These are phyloP conservation scores for Bombus sylvicola DNA, from an alignment of 1,140 invertebrate genomes.

Conservation along the genomic window DNA sequence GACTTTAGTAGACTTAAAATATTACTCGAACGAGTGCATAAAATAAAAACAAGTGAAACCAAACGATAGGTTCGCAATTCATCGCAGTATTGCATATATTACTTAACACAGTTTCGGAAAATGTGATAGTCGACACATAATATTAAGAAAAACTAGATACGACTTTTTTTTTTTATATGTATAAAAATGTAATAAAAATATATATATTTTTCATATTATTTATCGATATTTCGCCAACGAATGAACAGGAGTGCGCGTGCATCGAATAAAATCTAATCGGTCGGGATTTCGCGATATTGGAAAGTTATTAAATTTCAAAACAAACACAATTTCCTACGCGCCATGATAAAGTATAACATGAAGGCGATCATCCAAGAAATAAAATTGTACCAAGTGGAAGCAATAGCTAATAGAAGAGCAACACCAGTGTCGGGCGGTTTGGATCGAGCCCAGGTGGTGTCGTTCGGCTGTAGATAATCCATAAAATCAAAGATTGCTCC, in stretches of 20 bases:
- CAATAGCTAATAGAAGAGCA: constrained; percentile 84
- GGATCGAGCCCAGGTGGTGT: constrained; percentile 83
- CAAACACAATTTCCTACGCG: constrained; percentile 75
- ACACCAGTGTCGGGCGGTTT: constrained; percentile 86
- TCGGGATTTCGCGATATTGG: background rate
- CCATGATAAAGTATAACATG: constrained; percentile 83
- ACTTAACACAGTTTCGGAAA: too few relatives aligned
- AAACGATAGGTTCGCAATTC: background rate
- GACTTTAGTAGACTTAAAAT: background rate
- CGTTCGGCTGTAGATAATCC: constrained; percentile 87
- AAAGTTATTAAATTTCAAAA: constrained; percentile 21
- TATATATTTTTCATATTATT: background rate
- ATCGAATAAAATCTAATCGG: background rate
- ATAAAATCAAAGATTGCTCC: constrained; percentile 88
- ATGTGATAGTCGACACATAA: background rate
- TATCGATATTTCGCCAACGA: background rate
- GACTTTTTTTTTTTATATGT: background rate
- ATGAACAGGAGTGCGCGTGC: background rate
- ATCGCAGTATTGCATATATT: background rate
- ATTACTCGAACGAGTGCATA: background rate
- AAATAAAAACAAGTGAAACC: background rate
- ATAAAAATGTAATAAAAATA: background rate
- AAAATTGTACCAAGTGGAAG: constrained; percentile 85
- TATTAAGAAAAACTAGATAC: too few relatives aligned
- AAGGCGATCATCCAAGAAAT: constrained; percentile 83